Percentiles rank a stretch among this genome's conserved stretches.
Evolutionary conservation across 2,888 invertebrate species (phyloP).

Genomic region (Stenolophus ochropezus): DNA sequence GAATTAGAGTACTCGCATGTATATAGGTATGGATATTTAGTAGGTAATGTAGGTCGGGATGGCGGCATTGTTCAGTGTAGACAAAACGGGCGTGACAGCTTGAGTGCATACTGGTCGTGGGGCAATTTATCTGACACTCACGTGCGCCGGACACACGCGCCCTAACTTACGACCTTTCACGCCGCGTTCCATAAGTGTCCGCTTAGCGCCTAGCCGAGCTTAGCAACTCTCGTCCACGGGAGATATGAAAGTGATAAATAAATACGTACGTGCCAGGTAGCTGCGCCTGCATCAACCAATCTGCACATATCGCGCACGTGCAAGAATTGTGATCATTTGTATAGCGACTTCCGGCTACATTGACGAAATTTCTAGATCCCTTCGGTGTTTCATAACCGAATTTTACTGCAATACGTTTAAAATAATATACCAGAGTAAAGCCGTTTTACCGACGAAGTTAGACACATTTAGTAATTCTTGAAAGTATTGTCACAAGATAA

Average conservation of each 20-base stretch:
- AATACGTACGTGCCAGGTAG: conserved; percentile 68
- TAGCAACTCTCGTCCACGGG: conserved; percentile 24
- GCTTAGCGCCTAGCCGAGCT: too few relatives aligned
- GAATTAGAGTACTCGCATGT: too few relatives aligned
- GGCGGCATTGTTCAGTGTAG: conserved; percentile 20
- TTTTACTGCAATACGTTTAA: too few relatives aligned
- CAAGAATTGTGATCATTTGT: conserved; percentile 73
- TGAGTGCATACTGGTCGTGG: conserved; percentile 61
- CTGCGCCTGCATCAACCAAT: conserved; percentile 67
- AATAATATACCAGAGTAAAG: too few relatives aligned
- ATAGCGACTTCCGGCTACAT: conserved; percentile 72
- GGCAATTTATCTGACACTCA: conserved; percentile 62
- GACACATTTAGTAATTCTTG: too few relatives aligned
- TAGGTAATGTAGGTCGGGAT: not conserved
- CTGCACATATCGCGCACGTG: conserved; percentile 72
- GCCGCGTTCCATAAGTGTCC: conserved; percentile 61
- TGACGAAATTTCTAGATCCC: conserved; percentile 72
- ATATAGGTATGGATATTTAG: too few relatives aligned
- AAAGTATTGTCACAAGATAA: too few relatives aligned
- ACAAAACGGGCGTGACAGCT: conserved; percentile 60
- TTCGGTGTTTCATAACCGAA: conserved; percentile 72
- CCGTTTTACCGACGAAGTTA: too few relatives aligned
- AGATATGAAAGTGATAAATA: conserved; percentile 69
- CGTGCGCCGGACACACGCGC: conserved; percentile 62
- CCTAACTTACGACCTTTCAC: conserved; percentile 59